Conservation (phyloP, 1,140 invertebrate genomes). For the Temnothorax longispinosus region DNA sequence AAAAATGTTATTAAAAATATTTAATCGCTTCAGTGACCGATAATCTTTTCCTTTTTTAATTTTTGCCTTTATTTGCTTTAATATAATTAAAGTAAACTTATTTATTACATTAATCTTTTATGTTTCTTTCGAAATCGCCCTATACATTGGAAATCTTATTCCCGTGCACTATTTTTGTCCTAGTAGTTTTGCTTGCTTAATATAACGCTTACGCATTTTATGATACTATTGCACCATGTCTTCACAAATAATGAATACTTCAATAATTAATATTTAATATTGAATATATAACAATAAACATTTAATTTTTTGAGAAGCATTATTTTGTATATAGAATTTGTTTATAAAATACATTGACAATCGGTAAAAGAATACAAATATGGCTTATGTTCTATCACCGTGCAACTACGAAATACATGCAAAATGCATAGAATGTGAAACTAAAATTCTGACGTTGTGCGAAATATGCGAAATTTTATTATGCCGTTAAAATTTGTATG, state of each 20-base stretch:
- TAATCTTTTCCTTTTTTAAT: background rate
- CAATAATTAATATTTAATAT: background rate
- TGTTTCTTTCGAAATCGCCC: background rate
- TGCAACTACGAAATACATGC: background rate
- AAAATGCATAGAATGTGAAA: background rate
- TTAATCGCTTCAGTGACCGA: background rate
- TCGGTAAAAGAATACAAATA: background rate
- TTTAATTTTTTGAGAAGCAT: background rate
- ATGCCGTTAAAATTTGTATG: too few species aligned
- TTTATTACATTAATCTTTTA: background rate
- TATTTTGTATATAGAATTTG: background rate
- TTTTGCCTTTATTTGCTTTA: background rate
- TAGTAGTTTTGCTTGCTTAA: conserved; percentile 43
- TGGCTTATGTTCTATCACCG: background rate
- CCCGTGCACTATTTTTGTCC: conserved; percentile 29
- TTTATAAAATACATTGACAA: background rate
- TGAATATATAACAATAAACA: background rate
- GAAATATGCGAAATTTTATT: too few species aligned
- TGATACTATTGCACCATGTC: background rate
- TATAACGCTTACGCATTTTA: conserved; percentile 43
- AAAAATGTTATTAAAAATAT: background rate
- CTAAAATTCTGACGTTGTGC: background rate
- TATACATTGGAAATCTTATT: background rate
- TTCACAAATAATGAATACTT: background rate
- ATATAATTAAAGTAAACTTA: background rate